Evolutionary conservation across 2,888 invertebrate genomes (phyloP).

Genomic region (Eupithecia tripunctaria): DNA sequence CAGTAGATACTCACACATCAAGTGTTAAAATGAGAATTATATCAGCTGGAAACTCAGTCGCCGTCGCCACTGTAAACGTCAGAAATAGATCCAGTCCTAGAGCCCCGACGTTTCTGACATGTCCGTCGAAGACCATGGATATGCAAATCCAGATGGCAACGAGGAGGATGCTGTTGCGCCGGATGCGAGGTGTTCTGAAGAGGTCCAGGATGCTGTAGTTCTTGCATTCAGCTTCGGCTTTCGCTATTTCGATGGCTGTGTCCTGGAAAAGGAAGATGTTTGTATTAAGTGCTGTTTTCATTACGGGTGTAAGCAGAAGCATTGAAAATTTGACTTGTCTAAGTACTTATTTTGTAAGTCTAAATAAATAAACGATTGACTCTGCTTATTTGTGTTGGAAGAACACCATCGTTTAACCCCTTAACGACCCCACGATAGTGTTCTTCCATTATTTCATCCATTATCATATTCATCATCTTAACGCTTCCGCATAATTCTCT

Average conservation of each 20-base stretch:
- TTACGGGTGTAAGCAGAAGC: too few species aligned
- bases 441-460: too few species aligned
- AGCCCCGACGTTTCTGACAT: constrained; percentile 93
- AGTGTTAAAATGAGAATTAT: constrained; percentile 89
- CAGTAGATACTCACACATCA: constrained; percentile 76
- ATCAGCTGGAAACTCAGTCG: constrained; percentile 93
- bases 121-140: constrained; percentile 94
- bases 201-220: constrained; percentile 91
- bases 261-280: constrained; percentile 67
- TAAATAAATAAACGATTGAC: too few species aligned
- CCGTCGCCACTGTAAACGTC: constrained; percentile 92
- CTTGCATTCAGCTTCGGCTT: constrained; percentile 88
- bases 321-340: too few species aligned
- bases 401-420: too few species aligned
- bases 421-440: too few species aligned
- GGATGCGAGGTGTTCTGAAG: constrained; percentile 90
- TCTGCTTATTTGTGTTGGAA: too few species aligned
- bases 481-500: too few species aligned
- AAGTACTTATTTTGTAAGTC: too few species aligned
- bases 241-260: constrained; percentile 87
- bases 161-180: constrained; percentile 88
- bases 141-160: constrained; percentile 94
- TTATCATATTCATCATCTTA: too few species aligned
- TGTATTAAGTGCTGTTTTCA: neutral
- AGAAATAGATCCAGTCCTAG: constrained; percentile 91